Evolutionary conservation across 2,888 invertebrate genomes (phyloP), one percentile per base, ranked within the genome.

Genomic region (Epsilonema sp.): DNA sequence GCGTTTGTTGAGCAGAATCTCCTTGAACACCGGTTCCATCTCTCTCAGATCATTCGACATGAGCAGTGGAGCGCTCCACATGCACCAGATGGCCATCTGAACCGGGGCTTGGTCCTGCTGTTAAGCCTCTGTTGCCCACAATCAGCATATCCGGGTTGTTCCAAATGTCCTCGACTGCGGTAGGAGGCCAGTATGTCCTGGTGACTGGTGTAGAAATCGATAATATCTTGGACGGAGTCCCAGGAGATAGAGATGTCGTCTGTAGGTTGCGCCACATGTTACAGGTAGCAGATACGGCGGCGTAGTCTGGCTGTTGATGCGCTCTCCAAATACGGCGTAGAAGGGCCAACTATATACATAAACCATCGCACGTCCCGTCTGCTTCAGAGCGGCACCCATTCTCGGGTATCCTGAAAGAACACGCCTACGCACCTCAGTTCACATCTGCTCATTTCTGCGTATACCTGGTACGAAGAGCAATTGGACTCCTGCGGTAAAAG

Each of bases 291-390:
- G 65, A 64, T 42, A 70, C 64, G 21, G 55, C 53, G 8, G 53
- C 52, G 55, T 70, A 70, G 53, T 68, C 54, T n/a, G 56, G 55
- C 58, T 58, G 31, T n/a, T 4, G 5, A 4, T 44, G 23, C 13
- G 31, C 46, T n/a, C 21, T 37, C 2, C 37, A 37, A 2, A 24
- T 16, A 13, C 60, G 47, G 67, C 94, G 97, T 97, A 97, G 42
- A 87, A 89, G 1, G 94, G 94, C 94, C 92, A 94, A 67, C 86
- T 87, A 71, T 94, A 97, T 0, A 89, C 86, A 69, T 89, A 94
- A 45, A 92, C 76, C 79, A 97, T 94, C 16, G 79, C 76, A 25
- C 83, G 74, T 1, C 89, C 89, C 23, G 94, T 92, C 56, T 75
- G 73, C 70, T 94, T 97, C 45, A 97, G 73, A 61, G 81, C 78